Percentiles rank a stretch among this genome's conserved stretches.
These are phyloP conservation scores for Parnassius orleans DNA, from an alignment of 2,888 invertebrate genomes.

Conservation along the genomic window DNA sequence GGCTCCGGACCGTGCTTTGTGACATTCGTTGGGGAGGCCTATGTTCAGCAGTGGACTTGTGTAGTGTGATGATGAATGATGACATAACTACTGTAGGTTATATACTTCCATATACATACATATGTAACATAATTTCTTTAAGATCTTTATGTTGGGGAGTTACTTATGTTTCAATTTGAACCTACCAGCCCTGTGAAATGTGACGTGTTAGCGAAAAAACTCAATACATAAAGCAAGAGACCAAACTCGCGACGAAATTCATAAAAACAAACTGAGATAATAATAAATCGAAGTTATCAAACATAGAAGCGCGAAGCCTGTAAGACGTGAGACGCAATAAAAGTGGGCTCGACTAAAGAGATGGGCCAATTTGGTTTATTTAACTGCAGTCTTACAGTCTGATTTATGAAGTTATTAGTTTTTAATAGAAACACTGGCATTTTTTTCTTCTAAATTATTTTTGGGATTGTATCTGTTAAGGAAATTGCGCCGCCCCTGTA, in stretches of 20 bases:
- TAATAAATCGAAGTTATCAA: conserved; percentile 50
- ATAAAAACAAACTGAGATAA: conserved; percentile 33
- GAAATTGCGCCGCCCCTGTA: conserved; percentile 33
- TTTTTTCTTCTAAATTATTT: conserved; percentile 57
- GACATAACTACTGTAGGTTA: too few species aligned
- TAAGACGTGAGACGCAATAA: conserved; percentile 59
- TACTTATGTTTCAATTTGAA: too few species aligned
- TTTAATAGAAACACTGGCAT: conserved; percentile 57
- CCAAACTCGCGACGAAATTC: conserved; percentile 4
- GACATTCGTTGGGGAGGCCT: too few species aligned
- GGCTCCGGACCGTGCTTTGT: too few species aligned
- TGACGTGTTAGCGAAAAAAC: conserved; percentile 3
- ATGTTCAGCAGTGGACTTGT: too few species aligned
- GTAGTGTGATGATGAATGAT: too few species aligned
- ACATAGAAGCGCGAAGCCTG: conserved; percentile 43
- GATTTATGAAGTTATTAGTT: conserved; percentile 65
- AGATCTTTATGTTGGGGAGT: too few species aligned
- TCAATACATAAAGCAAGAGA: conserved; percentile 1
- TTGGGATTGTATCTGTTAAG: conserved; percentile 42
- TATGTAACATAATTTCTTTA: too few species aligned
- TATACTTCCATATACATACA: too few species aligned
- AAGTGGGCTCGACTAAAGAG: conserved; percentile 52
- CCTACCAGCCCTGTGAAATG: neutral
- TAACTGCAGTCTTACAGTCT: conserved; percentile 63
- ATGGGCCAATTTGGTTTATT: conserved; percentile 72